phyloP scores from a whole-genome alignment of 2,888 invertebrate species.

The Blastobasis adustella region DNA sequence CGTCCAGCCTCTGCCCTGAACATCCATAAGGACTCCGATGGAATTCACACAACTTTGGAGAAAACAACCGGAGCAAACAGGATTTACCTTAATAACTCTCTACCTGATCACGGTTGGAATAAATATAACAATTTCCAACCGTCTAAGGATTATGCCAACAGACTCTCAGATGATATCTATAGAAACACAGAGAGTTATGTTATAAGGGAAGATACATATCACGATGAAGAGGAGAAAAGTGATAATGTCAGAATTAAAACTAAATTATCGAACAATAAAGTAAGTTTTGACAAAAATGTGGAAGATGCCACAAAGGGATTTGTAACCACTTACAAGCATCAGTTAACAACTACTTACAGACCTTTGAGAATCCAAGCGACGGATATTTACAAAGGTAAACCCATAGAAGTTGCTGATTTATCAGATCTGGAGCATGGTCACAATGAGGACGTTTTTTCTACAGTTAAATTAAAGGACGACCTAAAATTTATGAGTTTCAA shows the following conservation, averaged over 20 bases:
- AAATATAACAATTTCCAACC: constrained; percentile 2
- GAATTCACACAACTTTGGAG: constrained; percentile 8
- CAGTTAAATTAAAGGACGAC: not conserved
- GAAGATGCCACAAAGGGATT: no score
- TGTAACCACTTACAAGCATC: no score
- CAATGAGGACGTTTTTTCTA: constrained; percentile 1
- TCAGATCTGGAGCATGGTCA: constrained; percentile 4
- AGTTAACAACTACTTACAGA: no score
- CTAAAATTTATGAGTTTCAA: no score
- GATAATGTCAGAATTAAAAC: not conserved
- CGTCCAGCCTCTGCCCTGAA: constrained; percentile 13
- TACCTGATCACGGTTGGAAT: constrained; percentile 21
- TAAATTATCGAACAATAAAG: no score
- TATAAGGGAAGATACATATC: not conserved
- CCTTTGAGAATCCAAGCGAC: no score
- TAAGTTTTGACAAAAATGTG: no score
- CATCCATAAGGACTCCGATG: constrained; percentile 5
- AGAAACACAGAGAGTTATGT: not conserved
- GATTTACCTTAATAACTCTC: constrained; percentile 34
- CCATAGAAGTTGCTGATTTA: constrained; percentile 4
- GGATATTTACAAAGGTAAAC: not conserved
- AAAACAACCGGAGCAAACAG: constrained; percentile 18
- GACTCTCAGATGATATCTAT: not conserved
- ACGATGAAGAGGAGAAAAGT: not conserved
- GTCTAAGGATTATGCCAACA: not conserved